Evolutionary conservation across 2,888 invertebrate genomes (phyloP).

Genomic region (Ommatoiulus sabulosus): DNA sequence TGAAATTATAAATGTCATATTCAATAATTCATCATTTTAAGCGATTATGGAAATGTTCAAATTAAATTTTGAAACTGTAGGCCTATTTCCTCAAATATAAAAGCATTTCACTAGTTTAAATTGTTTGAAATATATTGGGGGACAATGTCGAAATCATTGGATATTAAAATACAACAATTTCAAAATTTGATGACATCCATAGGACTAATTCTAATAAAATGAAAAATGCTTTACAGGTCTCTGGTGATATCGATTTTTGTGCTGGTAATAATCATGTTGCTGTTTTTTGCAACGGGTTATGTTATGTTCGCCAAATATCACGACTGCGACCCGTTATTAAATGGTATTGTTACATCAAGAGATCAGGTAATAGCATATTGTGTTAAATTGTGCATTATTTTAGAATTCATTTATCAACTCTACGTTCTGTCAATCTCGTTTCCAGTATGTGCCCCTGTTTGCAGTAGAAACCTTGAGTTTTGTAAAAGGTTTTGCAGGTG

Average conservation of each 20-base stretch:
- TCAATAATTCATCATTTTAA: too few species aligned
- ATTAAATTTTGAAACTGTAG: too few species aligned
- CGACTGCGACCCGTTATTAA: slow-evolving; percentile 54
- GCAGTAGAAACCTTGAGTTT: slow-evolving; percentile 53
- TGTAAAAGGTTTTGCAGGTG: slow-evolving; percentile 45
- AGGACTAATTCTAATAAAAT: neutral
- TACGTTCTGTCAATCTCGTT: neutral
- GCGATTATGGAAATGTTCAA: too few species aligned
- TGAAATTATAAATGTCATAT: too few species aligned
- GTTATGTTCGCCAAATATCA: slow-evolving; percentile 57
- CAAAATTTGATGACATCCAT: neutral
- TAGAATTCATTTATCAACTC: neutral
- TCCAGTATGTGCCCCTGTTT: slow-evolving; percentile 39
- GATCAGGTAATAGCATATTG: slow-evolving; percentile 48
- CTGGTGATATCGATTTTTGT: neutral
- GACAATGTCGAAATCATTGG: too few species aligned
- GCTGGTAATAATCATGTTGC: neutral
- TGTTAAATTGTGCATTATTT: neutral
- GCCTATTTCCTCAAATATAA: too few species aligned
- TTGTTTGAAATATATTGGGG: too few species aligned
- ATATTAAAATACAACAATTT: too few species aligned
- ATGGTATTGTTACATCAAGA: slow-evolving; percentile 50
- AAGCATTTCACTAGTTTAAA: too few species aligned
- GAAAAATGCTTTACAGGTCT: neutral
- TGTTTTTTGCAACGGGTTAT: slow-evolving; percentile 21